Percentiles rank a stretch among this genome's conserved stretches.
Conservation (phyloP, 2,113 vertebrate species). For the Myrmecobius fasciatus region DNA sequence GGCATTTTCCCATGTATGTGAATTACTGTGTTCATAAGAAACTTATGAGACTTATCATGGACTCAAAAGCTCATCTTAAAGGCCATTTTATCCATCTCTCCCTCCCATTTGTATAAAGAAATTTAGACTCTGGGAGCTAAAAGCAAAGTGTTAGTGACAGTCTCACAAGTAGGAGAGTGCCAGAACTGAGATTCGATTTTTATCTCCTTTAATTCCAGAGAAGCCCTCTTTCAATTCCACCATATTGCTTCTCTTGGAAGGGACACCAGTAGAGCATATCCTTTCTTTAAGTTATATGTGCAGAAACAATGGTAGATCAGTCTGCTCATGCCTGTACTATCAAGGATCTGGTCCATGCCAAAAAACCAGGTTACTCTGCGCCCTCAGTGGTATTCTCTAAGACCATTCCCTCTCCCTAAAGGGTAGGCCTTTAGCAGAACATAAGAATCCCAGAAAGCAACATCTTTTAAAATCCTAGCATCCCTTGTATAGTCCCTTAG, state of each 20-base stretch:
- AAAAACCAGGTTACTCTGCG: background rate
- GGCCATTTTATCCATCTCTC: background rate
- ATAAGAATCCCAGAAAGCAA: background rate
- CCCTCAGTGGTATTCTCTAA: background rate
- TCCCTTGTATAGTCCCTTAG: background rate
- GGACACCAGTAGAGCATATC: background rate
- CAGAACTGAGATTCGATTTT: background rate
- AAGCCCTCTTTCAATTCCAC: background rate
- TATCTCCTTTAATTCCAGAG: background rate
- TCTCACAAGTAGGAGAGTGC: background rate
- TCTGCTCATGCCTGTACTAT: background rate
- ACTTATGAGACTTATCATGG: background rate
- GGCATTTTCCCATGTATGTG: background rate
- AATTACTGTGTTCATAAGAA: background rate
- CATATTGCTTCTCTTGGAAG: background rate
- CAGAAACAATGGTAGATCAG: background rate
- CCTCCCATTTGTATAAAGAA: background rate
- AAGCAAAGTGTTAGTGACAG: background rate
- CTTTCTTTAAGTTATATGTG: background rate
- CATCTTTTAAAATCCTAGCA: background rate
- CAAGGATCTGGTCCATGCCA: background rate
- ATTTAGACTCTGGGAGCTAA: background rate
- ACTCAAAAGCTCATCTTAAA: background rate
- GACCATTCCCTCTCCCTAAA: background rate
- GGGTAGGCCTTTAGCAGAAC: background rate